Base-by-base conservation (phyloP, 2,113 vertebrate genomes). In the Lepisosteus osseus region DNA sequence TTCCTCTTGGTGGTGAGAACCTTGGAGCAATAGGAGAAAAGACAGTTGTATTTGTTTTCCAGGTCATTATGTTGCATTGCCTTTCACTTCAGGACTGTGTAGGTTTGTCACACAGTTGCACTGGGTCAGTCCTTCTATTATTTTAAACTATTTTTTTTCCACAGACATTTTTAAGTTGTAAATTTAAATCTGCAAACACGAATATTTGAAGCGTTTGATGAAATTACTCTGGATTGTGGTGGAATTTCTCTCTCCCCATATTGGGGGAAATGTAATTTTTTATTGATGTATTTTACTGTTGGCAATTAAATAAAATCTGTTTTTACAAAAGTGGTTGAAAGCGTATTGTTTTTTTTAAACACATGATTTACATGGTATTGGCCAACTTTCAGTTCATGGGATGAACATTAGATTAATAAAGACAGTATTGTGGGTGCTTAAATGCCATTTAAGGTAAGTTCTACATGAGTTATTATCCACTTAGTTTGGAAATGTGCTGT, bases 211-310 rank as follows among this genome's bases (percentile, higher is more conserved):
- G 82, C 82, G 84, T 85, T 68, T 82, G 79, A 68, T 81, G 77
- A 82, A 77, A 78, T 75, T 43, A 83, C 17, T 61, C 69, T 79
- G 78, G 81, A 82, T 80, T 84, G 76, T 87, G 79, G 82, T 85
- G 78, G 86, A 82, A 82, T 86, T 78, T 80, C 9, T 81, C 71
- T 88, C 87, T 83, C 90, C 91, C 90, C 91, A 93, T 93, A 93
- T 93, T 93, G 91, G 88, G 90, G 90, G 80, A 82, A 84, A 79
- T 74, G 81, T 80, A 76, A 69, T 70, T 65, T 54, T 82, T 51
- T 51, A 51, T 51, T 5, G 47, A 6, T 80, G 82, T 83, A 76
- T 80, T 80, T 85, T 84, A 81, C 41, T 63, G 78, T 90, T 91
- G 90, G 84, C 86, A 85, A 85, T 88, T 76, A 79, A 93, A 93